phyloP scores from a whole-genome alignment of 2,888 invertebrate genomes.

The Oscheius sp. region DNA sequence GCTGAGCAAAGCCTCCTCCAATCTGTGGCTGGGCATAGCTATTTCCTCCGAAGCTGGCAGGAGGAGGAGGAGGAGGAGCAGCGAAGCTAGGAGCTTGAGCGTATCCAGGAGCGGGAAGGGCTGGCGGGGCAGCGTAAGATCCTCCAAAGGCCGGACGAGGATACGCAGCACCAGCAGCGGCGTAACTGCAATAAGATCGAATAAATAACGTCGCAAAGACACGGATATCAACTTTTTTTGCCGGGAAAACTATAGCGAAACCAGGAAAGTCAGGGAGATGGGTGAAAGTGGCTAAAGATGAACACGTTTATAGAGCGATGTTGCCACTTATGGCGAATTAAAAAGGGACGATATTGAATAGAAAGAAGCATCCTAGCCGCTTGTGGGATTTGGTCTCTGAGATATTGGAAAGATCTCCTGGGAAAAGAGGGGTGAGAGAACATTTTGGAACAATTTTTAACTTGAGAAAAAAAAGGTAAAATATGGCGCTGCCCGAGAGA shows the following conservation, averaged over 20 bases:
- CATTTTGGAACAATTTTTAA: not conserved
- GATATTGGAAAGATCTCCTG: not conserved
- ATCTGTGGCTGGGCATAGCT: not conserved
- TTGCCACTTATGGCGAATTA: too few relatives aligned
- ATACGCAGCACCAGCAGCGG: constrained; percentile 28
- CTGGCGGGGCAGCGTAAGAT: constrained; percentile 7
- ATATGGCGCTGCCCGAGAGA: too few relatives aligned
- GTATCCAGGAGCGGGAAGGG: constrained; percentile 18
- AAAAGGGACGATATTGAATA: too few relatives aligned
- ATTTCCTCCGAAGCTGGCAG: not conserved
- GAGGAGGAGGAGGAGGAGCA: constrained; percentile 15
- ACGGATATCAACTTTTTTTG: not conserved
- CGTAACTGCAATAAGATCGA: constrained; percentile 25
- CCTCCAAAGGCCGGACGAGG: constrained; percentile 37
- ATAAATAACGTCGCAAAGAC: not conserved
- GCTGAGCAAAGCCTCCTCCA: not conserved
- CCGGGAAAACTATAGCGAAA: not conserved
- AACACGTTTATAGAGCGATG: not conserved
- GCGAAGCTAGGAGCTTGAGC: constrained; percentile 23
- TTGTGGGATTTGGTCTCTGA: too few relatives aligned
- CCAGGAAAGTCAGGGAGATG: not conserved
- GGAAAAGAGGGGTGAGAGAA: not conserved
- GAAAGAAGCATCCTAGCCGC: too few relatives aligned
- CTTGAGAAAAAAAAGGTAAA: too few relatives aligned
- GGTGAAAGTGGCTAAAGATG: not conserved